phyloP scores from a whole-genome alignment of 92 coral and sea anemone species.

The Bergia puertoricense region DNA sequence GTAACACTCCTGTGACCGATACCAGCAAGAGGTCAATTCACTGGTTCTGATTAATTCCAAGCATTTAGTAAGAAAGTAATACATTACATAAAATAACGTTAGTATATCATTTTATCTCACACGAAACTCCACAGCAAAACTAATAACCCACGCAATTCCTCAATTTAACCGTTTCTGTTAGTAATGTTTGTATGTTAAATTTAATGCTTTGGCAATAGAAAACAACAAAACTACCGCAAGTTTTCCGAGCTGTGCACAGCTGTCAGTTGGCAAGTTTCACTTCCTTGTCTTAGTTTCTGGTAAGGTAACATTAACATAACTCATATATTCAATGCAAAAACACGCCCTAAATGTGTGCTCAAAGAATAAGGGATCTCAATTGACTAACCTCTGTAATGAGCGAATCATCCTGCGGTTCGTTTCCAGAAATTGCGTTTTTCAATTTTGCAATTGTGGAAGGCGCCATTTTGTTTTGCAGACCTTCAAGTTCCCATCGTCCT shows the following conservation, averaged over 20 bases:
- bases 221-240: too few species aligned
- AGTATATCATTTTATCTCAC: too few species aligned
- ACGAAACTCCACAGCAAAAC: too few species aligned
- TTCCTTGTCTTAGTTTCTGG: too few species aligned
- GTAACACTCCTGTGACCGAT: neutral
- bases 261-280: too few species aligned
- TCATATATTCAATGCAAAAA: neutral
- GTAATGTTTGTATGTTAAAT: too few species aligned
- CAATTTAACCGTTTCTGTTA: too few species aligned
- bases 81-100: neutral
- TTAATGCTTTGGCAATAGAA: too few species aligned
- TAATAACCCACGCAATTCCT: too few species aligned
- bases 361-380: neutral
- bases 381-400: constrained; percentile 91
- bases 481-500: neutral
- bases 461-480: constrained; percentile 80
- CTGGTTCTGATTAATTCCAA: neutral
- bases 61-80: too few species aligned
- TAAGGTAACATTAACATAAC: too few species aligned
- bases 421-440: constrained; percentile 80
- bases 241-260: too few species aligned
- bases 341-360: neutral
- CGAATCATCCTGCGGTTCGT: constrained; percentile 79
- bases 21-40: neutral
- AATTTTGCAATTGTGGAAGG: constrained; percentile 94